These are phyloP conservation scores for Drosophila maculinotata DNA, from an alignment of 2,888 invertebrate species.

Conservation along the genomic window DNA sequence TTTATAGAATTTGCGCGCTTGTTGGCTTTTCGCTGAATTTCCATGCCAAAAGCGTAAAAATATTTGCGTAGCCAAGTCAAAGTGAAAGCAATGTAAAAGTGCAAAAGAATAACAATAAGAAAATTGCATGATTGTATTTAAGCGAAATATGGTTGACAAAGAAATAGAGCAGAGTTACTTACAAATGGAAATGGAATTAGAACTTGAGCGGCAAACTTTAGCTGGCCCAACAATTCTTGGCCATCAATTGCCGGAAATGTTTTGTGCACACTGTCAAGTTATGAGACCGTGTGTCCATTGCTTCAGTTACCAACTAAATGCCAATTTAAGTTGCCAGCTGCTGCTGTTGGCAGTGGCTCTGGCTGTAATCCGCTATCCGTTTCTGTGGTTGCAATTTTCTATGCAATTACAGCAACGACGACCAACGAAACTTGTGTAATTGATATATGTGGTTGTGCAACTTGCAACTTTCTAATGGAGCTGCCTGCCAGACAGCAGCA, in stretches of 20 bases:
- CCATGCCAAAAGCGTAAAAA: conserved; percentile 58
- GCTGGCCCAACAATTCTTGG: conserved; percentile 13
- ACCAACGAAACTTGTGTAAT: conserved; percentile 69
- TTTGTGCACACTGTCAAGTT: conserved; percentile 49
- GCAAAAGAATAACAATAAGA: conserved; percentile 55
- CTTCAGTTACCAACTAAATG: conserved; percentile 52
- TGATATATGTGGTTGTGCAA: conserved; percentile 70
- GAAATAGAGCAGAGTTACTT: not conserved
- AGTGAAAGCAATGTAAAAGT: conserved; percentile 25
- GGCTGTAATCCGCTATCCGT: conserved; percentile 7
- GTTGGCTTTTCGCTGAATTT: conserved; percentile 34
- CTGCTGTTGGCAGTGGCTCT: conserved; percentile 1
- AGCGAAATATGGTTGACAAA: conserved; percentile 7
- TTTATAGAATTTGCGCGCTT: conserved; percentile 31
- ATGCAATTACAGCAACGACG: conserved; percentile 59
- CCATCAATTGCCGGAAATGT: conserved; percentile 53
- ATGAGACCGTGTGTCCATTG: conserved; percentile 51
- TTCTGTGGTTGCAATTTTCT: conserved; percentile 57
- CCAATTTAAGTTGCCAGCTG: conserved; percentile 43
- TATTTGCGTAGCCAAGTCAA: conserved; percentile 60
- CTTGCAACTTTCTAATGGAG: conserved; percentile 67
- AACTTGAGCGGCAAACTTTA: conserved; percentile 28
- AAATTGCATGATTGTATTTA: conserved; percentile 40
- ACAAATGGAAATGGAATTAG: conserved; percentile 32
- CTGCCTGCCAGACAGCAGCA: conserved; percentile 19